Conservation (phyloP, 2,113 vertebrate genomes). For the Chauna torquata region DNA sequence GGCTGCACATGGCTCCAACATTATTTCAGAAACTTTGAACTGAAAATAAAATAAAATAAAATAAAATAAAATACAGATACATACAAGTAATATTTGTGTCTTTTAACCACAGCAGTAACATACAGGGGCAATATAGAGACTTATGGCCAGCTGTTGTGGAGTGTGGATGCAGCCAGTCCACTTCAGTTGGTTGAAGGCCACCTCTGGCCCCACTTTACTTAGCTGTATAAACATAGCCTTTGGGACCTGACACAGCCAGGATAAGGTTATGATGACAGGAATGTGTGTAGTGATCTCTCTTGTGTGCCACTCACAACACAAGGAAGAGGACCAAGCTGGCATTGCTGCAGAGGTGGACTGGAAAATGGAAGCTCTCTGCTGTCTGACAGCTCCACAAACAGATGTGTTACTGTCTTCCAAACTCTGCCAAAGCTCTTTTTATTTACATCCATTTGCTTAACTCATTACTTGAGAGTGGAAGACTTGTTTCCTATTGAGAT, state of each 20-base stretch:
- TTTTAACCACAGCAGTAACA: background rate
- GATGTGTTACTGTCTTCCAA: background rate
- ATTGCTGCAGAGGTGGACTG: background rate
- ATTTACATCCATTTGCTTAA: background rate
- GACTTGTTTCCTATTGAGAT: background rate
- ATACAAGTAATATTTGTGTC: background rate
- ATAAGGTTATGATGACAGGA: background rate
- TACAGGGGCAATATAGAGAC: background rate
- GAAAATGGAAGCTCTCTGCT: background rate
- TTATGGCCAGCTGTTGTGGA: too few relatives aligned
- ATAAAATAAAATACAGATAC: background rate
- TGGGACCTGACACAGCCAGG: background rate
- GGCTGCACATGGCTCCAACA: accelerated
- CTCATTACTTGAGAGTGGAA: background rate
- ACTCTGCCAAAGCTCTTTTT: background rate
- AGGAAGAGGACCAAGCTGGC: background rate
- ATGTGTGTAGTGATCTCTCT: background rate
- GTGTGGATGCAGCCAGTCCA: background rate
- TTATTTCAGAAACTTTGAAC: background rate
- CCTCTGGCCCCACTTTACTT: background rate
- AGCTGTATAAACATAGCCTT: background rate
- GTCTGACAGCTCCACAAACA: background rate
- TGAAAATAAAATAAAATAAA: accelerated
- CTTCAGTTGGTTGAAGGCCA: background rate
- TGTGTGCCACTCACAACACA: background rate